These are phyloP conservation scores for Umimayanthus chanpuru DNA, from an alignment of 92 coral and sea anemone species.

Conservation along the genomic window DNA sequence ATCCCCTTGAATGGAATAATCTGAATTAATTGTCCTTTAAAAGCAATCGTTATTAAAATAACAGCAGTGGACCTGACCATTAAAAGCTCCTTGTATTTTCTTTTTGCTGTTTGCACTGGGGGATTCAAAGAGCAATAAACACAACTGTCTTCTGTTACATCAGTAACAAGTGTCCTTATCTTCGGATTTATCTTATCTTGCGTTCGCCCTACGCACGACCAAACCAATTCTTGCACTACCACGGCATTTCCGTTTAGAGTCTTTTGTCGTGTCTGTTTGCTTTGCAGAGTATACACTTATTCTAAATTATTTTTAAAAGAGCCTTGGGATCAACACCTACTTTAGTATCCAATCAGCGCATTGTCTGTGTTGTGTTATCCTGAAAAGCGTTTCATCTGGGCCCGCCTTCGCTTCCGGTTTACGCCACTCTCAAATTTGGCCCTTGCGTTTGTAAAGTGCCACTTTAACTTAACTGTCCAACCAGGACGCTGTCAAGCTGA, in stretches of 20 bases:
- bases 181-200: slow-evolving; percentile 16
- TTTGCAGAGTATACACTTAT: slow-evolving; percentile 91
- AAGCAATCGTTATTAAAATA: slow-evolving; percentile 37
- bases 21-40: slow-evolving; percentile 43
- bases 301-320: slow-evolving; percentile 94
- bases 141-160: not conserved
- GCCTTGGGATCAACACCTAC: slow-evolving; percentile 91
- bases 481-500: slow-evolving; percentile 35
- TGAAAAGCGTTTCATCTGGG: slow-evolving; percentile 73
- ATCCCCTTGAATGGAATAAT: slow-evolving; percentile 28
- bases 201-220: not conserved
- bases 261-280: slow-evolving; percentile 84
- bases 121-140: slow-evolving; percentile 18
- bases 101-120: slow-evolving; percentile 14
- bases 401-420: slow-evolving; percentile 90
- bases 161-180: slow-evolving; percentile 20
- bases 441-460: slow-evolving; percentile 43
- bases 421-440: slow-evolving; percentile 43
- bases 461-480: slow-evolving; percentile 41
- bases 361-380: slow-evolving; percentile 92
- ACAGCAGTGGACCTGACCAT: slow-evolving; percentile 12
- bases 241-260: slow-evolving; percentile 93
- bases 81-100: slow-evolving; percentile 2
- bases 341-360: slow-evolving; percentile 71
- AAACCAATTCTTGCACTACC: slow-evolving; percentile 74